Base-by-base conservation (phyloP, 23 tunicate genomes). In the Oikopleura dioica region DNA sequence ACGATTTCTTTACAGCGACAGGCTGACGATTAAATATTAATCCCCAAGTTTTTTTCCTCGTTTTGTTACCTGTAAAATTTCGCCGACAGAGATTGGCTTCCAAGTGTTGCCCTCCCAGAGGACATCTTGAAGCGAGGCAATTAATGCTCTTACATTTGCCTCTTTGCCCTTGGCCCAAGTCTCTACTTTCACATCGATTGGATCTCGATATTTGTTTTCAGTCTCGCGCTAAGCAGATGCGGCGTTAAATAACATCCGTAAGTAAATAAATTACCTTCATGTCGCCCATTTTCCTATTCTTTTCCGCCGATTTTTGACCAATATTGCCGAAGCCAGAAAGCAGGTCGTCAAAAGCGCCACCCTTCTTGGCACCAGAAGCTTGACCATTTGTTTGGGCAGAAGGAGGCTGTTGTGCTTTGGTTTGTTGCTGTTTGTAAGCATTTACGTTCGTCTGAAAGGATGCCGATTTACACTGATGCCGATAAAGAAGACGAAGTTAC, bases 131-230 rank as follows among this genome's bases (percentile, higher is more conserved):
- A 91, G 36, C 0, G 97, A 85, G n/a, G 97, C 85, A 2, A 91
- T 38, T 36, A 91, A 75, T 30, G 97, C 97, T 24, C 97, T 69
- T 31, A 91, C 82, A 51, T 91, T 91, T 29, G 92, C 35, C 50
- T 91, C 97, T 72, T 85, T 91, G 68, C 97, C 97, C 37, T 91
- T 91, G 72, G 85, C 82, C 97, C 97, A 91, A 44, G 16, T 21
- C 21, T 44, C 55, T 9, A 44, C 55, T 44, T 44, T 44, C 21
- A 44, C 55, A 9, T 9, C 21, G 55, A 44, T 44, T 44, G 55
- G 55, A 44, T 44, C 55, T 44, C 55, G 55, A 44, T 9, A 44
- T 44, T 44, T 44, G 55, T 44, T 44, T 9, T 44, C 55, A 21
- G 55, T 44, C 55, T 44, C 16, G 21, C 55, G 9, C 55, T 44